Base-by-base conservation (phyloP, 1,140 invertebrate species). In the Psix sp. region DNA sequence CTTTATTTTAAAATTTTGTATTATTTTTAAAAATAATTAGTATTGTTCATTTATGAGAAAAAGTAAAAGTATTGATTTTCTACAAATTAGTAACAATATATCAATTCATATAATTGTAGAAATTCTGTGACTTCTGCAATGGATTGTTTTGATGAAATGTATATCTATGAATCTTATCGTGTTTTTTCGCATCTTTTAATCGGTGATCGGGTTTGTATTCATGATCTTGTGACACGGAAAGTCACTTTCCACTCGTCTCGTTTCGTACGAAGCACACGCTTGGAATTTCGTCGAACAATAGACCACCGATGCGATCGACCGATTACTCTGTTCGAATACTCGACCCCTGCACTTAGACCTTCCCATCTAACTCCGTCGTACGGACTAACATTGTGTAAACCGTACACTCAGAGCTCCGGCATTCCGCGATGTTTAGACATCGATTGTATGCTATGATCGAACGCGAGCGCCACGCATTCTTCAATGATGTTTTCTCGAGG, bases 151-250 rank as follows among this genome's bases (percentile, higher is more conserved):
- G n/a, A n/a, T n/a, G n/a, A n/a, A n/a, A n/a, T n/a, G n/a, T n/a
- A n/a, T n/a, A n/a, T n/a, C n/a, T n/a, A n/a, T n/a, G n/a, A n/a
- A n/a, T n/a, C n/a, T n/a, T n/a, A n/a, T n/a, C n/a, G n/a, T n/a
- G n/a, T n/a, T n/a, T n/a, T n/a, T n/a, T n/a, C n/a, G n/a, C n/a
- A n/a, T n/a, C n/a, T n/a, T n/a, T n/a, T n/a, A n/a, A n/a, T n/a
- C n/a, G n/a, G n/a, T n/a, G 51, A n/a, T 60, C 29, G 56, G 39
- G 46, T 59, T 52, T 48, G 42, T 77, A 72, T 76, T 74, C 68
- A 66, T 20, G 59, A 74, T 80, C 74, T 45, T 73, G 51, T 57
- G 56, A 80, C 79, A 82, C 65, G 71, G 74, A 74, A 81, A 82
- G 78, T 79, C 80, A 79, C 79, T 81, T 81, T 78, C 66, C 63